Evolutionary conservation across 1,140 invertebrate genomes (phyloP).

Genomic region (Melanaphis sacchari): DNA sequence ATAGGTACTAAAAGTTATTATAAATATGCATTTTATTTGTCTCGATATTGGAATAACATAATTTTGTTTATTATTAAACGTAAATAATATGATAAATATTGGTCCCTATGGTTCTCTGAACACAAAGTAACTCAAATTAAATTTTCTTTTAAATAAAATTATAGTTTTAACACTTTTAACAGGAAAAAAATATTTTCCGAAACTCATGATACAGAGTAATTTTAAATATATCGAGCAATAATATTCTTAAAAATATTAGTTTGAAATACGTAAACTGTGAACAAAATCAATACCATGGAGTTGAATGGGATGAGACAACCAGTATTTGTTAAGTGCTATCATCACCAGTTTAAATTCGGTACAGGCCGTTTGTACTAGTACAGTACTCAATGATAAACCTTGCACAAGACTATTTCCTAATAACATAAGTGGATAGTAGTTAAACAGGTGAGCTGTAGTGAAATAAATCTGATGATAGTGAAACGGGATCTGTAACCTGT

Average conservation of each 20-base stretch:
- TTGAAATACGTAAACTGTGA: not conserved
- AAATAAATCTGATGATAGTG: not conserved
- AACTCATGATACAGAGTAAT: not conserved
- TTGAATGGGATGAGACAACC: not conserved
- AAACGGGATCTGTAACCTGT: not conserved
- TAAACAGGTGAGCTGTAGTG: not conserved
- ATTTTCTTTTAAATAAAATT: not conserved
- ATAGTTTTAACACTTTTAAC: not conserved
- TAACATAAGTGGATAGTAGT: not conserved
- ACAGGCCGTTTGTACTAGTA: not conserved
- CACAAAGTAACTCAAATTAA: not conserved
- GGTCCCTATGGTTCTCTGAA: not conserved
- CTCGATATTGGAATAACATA: not conserved
- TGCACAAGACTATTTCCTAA: not conserved
- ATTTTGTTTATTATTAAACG: not conserved
- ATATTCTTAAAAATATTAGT: not conserved
- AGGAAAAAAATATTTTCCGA: not conserved
- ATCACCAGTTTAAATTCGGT: not conserved
- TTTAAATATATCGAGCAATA: not conserved
- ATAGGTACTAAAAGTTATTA: not conserved
- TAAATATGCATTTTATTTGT: not conserved
- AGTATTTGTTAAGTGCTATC: not conserved
- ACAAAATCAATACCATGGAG: not conserved
- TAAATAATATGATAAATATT: not conserved
- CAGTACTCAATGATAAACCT: not conserved